Base-by-base conservation (phyloP, 2,797 vertebrate genomes). In the Ambastaia sidthimunki region DNA sequence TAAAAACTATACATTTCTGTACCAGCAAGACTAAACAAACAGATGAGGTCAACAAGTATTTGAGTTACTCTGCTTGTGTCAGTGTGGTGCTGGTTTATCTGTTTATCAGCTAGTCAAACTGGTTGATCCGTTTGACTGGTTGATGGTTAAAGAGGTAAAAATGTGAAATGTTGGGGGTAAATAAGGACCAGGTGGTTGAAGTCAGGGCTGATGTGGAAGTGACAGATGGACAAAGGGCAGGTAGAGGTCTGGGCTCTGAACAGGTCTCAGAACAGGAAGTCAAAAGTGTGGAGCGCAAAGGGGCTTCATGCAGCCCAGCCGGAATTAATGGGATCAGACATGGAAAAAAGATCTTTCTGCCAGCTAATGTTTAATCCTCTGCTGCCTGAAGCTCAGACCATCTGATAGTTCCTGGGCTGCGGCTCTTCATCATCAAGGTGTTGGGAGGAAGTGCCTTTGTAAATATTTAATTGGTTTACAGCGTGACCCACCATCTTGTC, bases 401-500 rank as follows among this genome's bases (percentile, higher is more conserved):
- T 90, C 91, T 90, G 90, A 91, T 92, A 91, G 91, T 93, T 91
- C 89, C 88, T 82, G 67, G 83, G 86, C 89, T 90, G 89, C 90
- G 86, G 85, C 87, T 87, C 89, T 89, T 90, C 89, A 91, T 92
- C 92, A 90, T 89, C 87, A 89, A 89, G 90, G 90, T 91, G 91
- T 91, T 83, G 74, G 86, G 89, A 88, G 86, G 83, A 90, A 90
- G 90, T 84, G 90, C 87, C 85, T 91, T 85, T 87, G 92, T 93
- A 93, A 93, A 94, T 94, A 93, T 94, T 93, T 93, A 90, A 94
- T 94, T 92, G 93, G 89, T 90, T 9, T 92, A 92, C 91, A 88
- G 91, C 86, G 86, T 85, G 89, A 88, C 83, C 50, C 68, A 89
- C 78, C 84, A 12, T n/a, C 55, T 70, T 71, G 67, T 67, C 82